Conservation (phyloP, 1,140 invertebrate genomes). For the Pseudomyrmex gracilis region DNA sequence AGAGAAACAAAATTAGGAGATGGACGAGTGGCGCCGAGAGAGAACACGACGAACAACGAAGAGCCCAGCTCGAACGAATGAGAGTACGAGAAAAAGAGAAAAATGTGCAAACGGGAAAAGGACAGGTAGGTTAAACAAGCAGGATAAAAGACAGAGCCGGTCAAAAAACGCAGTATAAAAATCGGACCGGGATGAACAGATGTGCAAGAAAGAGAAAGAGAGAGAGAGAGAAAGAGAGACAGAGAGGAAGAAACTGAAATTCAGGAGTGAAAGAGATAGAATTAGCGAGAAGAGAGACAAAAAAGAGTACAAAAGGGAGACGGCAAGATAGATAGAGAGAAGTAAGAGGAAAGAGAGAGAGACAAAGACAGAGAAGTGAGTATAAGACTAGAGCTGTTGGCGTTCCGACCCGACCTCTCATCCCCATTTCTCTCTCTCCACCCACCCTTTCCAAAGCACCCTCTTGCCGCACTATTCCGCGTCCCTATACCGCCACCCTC, state of each 20-base stretch:
- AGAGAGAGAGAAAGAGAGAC: neutral
- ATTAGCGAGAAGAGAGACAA: constrained; percentile 57
- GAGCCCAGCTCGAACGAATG: constrained; percentile 27
- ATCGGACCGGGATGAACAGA: constrained; percentile 23
- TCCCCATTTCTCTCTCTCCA: constrained; percentile 74
- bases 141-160: neutral
- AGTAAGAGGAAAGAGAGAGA: neutral
- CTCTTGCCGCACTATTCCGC: constrained; percentile 44
- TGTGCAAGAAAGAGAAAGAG: neutral
- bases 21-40: neutral
- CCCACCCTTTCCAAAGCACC: constrained; percentile 50
- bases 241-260: neutral
- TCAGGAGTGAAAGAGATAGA: constrained; percentile 24
- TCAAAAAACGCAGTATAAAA: constrained; percentile 41
- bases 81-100: constrained; percentile 7
- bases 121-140: constrained; percentile 17
- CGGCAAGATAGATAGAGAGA: neutral
- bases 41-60: constrained; percentile 22
- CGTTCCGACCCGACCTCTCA: constrained; percentile 74
- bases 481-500: constrained; percentile 65
- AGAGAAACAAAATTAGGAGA: constrained; percentile 28
- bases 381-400: constrained; percentile 72
- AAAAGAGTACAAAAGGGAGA: constrained; percentile 43
- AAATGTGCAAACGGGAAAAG: constrained; percentile 65
- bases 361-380: constrained; percentile 42